Evolutionary conservation across 2,797 vertebrate genomes (phyloP).

Genomic region (Podarcis siculus): DNA sequence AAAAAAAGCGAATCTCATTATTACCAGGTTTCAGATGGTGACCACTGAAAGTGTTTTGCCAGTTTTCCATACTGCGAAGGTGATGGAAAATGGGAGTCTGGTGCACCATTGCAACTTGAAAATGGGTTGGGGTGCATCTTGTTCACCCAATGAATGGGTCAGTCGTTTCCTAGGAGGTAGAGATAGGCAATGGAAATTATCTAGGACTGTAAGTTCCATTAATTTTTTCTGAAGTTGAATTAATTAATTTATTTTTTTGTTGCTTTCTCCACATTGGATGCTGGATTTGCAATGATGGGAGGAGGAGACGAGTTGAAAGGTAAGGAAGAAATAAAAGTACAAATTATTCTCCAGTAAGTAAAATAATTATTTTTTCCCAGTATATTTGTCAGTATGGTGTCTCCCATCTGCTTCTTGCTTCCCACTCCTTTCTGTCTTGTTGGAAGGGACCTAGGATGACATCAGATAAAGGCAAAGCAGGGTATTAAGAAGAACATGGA

Average conservation of each 20-base stretch:
- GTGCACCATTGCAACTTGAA: neutral
- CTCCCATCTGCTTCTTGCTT: neutral
- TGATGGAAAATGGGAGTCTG: neutral
- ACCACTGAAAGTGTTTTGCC: neutral
- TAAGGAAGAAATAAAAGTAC: neutral
- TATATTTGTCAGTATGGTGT: neutral
- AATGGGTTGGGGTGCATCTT: neutral
- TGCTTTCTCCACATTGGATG: too few relatives aligned
- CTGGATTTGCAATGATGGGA: neutral
- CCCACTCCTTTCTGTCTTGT: neutral
- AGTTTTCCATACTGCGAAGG: neutral
- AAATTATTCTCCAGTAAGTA: neutral
- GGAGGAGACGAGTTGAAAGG: neutral
- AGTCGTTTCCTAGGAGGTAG: neutral
- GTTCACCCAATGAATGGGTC: too few relatives aligned
- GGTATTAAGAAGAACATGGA: neutral
- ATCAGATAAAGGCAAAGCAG: neutral
- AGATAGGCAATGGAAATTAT: neutral
- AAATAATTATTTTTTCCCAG: too few relatives aligned
- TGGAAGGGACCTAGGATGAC: neutral
- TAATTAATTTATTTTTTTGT: accelerated
- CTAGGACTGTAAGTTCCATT: too few relatives aligned
- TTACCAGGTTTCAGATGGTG: neutral
- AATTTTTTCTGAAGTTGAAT: neutral
- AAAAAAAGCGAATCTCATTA: neutral